These are phyloP conservation scores for Pyrrhura leucotis DNA, from an alignment of 2,797 vertebrate genomes.

Conservation along the genomic window DNA sequence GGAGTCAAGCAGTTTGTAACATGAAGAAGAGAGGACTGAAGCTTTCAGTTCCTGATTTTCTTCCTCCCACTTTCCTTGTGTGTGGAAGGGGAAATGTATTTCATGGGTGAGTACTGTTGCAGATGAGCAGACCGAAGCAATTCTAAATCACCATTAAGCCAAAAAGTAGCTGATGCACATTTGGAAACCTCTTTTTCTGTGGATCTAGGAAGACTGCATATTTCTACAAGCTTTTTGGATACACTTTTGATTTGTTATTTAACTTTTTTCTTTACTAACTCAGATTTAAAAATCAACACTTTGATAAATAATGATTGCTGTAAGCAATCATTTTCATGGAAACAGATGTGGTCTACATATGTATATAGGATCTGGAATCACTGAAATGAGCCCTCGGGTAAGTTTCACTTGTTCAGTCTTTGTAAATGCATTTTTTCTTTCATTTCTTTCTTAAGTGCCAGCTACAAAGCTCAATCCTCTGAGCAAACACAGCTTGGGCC, in stretches of 20 bases:
- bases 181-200: neutral
- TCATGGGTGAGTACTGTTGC: neutral
- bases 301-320: neutral
- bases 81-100: neutral
- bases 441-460: slow-evolving; percentile 81
- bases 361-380: neutral
- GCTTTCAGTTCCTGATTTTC: neutral
- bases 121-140: neutral
- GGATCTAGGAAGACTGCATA: neutral
- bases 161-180: neutral
- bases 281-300: neutral
- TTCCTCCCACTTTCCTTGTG: neutral
- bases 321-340: neutral
- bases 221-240: neutral
- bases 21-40: neutral
- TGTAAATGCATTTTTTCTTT: neutral
- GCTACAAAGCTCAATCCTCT: slow-evolving; percentile 95
- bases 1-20: neutral
- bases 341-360: neutral
- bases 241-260: neutral
- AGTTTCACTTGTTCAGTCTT: neutral
- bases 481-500: slow-evolving; percentile 93
- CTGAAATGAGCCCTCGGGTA: neutral
- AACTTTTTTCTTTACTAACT: neutral
- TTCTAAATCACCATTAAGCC: neutral